These are phyloP conservation scores for Trichomycterus rosablanca DNA, from an alignment of 2,113 vertebrate species.

Conservation along the genomic window DNA sequence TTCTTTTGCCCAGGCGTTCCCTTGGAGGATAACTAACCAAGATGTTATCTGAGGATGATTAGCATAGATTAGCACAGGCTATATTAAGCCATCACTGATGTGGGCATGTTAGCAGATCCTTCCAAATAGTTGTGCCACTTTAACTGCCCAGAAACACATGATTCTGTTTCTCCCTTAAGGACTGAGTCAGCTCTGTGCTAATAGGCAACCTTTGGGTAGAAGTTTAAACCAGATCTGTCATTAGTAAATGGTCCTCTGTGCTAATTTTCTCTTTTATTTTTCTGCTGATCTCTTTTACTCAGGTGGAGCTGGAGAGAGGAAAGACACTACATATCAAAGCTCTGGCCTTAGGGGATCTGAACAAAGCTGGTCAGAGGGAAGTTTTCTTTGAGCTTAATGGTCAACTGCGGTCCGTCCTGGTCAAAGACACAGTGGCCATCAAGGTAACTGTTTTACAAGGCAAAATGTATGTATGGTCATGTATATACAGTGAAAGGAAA, in stretches of 20 bases:
- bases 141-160: constrained; percentile 7
- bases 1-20: constrained; percentile 13
- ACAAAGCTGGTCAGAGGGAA: constrained; percentile 84
- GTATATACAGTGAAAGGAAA: too few species aligned
- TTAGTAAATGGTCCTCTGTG: not conserved
- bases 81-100: constrained; percentile 39
- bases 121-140: constrained; percentile 32
- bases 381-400: constrained; percentile 93
- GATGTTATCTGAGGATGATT: constrained; percentile 41
- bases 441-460: constrained; percentile 68
- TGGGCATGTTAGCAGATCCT: not conserved
- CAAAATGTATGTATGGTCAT: constrained; percentile 7
- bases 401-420: constrained; percentile 84
- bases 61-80: constrained; percentile 39
- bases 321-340: constrained; percentile 92
- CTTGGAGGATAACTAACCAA: constrained; percentile 18
- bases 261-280: not conserved
- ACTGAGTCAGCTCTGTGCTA: constrained; percentile 14
- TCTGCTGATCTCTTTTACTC: not conserved
- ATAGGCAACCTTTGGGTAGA: constrained; percentile 3
- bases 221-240: not conserved
- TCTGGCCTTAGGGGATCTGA: constrained; percentile 83
- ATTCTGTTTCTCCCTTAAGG: not conserved
- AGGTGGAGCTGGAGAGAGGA: constrained; percentile 90
- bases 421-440: constrained; percentile 86